These are phyloP conservation scores for Drosophila subquinaria DNA, from an alignment of 2,888 invertebrate species.

Conservation along the genomic window DNA sequence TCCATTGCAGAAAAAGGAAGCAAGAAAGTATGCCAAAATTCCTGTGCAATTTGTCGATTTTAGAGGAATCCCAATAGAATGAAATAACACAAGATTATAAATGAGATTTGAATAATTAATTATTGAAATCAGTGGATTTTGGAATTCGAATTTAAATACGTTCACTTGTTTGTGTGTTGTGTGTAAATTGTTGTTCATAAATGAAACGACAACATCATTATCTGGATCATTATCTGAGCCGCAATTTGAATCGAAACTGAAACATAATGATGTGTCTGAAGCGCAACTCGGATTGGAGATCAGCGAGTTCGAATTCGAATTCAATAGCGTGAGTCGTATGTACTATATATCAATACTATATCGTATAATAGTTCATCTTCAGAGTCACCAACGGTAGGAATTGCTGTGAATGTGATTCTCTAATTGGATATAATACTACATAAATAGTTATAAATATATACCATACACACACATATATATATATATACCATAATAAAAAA, in stretches of 20 bases:
- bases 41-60: background rate
- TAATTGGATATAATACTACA: constrained; percentile 20
- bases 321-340: constrained; percentile 38
- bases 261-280: constrained; percentile 25
- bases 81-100: background rate
- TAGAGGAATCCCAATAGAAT: background rate
- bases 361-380: constrained; percentile 11
- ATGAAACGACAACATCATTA: background rate
- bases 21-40: constrained; percentile 2
- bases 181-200: background rate
- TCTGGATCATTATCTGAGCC: too few relatives aligned
- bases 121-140: background rate
- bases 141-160: background rate
- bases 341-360: background rate
- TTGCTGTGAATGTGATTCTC: constrained; percentile 4
- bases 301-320: constrained; percentile 16
- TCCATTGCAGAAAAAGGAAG: constrained; percentile 54
- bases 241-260: background rate
- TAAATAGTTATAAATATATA: background rate
- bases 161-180: background rate
- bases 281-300: constrained; percentile 7
- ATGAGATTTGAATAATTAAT: background rate
- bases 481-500: background rate
- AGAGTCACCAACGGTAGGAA: too few relatives aligned
- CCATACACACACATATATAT: background rate